Percentiles rank a stretch among this genome's conserved stretches.
Conservation (phyloP, 2,797 vertebrate species). For the Merluccius polli region DNA sequence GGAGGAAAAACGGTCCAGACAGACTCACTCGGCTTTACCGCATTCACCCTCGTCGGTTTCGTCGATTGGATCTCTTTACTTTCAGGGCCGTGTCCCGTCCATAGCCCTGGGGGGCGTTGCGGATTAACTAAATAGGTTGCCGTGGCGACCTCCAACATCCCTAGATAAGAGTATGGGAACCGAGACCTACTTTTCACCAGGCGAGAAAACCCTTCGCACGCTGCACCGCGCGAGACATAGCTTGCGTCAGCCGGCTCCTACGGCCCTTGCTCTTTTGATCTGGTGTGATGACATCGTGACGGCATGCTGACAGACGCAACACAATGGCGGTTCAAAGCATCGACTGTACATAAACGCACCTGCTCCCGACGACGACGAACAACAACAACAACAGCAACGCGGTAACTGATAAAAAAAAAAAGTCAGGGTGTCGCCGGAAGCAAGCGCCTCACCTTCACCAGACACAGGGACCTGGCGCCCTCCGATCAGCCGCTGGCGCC, state of each 20-base stretch:
- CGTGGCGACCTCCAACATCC: background rate
- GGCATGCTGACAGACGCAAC: background rate
- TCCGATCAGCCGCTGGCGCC: background rate
- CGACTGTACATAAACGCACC: background rate
- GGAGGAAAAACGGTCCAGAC: background rate
- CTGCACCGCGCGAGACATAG: background rate
- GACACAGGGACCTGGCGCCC: background rate
- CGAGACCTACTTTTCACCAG: background rate
- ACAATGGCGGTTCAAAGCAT: background rate
- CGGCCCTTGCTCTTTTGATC: background rate
- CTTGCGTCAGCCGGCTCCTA: background rate
- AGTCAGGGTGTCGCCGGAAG: background rate
- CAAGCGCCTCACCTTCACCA: background rate
- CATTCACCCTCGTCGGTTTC: background rate
- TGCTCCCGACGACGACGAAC: background rate
- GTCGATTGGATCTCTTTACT: background rate
- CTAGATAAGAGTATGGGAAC: background rate
- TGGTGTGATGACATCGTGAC: background rate
- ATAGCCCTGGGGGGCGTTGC: background rate
- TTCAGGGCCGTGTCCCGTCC: background rate
- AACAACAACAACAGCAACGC: background rate
- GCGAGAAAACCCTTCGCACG: background rate
- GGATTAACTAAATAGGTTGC: constrained; percentile 7
- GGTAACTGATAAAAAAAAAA: background rate
- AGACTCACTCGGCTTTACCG: background rate